These are phyloP conservation scores for Hemicordylus capensis DNA, from an alignment of 2,113 vertebrate species.

Conservation along the genomic window DNA sequence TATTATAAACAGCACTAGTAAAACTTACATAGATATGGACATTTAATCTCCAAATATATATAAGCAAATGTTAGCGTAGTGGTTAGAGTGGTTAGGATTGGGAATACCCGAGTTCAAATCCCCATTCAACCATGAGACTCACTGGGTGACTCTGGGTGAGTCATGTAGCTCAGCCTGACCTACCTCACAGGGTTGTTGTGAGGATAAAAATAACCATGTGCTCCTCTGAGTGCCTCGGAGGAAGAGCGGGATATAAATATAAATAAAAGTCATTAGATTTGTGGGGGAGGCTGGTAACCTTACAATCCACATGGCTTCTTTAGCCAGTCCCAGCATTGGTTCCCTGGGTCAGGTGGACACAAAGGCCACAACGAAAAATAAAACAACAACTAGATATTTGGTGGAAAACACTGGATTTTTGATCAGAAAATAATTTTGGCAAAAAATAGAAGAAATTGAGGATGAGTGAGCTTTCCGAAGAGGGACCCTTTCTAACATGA, in stretches of 20 bases:
- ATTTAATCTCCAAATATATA: not conserved
- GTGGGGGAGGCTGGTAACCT: not conserved
- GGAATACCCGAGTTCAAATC: too few relatives aligned
- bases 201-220: too few relatives aligned
- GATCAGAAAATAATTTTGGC: not conserved
- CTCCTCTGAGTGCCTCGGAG: too few relatives aligned
- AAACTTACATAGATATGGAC: not conserved
- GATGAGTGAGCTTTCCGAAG: not conserved
- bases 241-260: too few relatives aligned
- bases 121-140: too few relatives aligned
- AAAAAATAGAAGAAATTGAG: not conserved
- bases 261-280: not conserved
- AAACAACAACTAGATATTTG: not conserved
- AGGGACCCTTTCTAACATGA: not conserved
- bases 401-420: too few relatives aligned
- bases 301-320: not conserved
- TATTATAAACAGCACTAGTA: not conserved
- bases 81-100: too few relatives aligned
- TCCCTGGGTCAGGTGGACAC: not conserved
- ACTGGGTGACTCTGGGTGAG: too few relatives aligned
- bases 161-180: too few relatives aligned
- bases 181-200: too few relatives aligned
- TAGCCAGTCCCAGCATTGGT: not conserved
- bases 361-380: not conserved
- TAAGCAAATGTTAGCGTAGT: not conserved